Evolutionary conservation across 2,797 vertebrate species (phyloP).

Genomic region (Manis javanica): DNA sequence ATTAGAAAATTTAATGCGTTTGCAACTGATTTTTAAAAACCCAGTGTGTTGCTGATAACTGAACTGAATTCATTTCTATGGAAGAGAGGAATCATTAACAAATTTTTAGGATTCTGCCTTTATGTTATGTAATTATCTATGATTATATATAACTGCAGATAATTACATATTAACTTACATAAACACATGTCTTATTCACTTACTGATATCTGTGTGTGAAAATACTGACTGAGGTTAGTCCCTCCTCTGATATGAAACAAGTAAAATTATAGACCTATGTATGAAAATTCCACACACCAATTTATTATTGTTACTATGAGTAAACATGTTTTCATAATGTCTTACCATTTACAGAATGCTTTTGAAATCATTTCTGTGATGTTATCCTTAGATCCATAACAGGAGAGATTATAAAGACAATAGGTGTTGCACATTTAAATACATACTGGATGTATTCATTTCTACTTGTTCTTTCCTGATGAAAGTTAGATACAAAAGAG

Average conservation of each 20-base stretch:
- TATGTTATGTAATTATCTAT: slow-evolving; percentile 37
- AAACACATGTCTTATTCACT: slow-evolving; percentile 37
- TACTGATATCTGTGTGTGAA: slow-evolving; percentile 46
- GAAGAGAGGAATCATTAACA: slow-evolving; percentile 7
- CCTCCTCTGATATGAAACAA: slow-evolving; percentile 24
- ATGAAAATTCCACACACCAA: not conserved
- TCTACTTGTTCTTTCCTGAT: not conserved
- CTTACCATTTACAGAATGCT: not conserved
- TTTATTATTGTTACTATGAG: not conserved
- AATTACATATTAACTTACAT: slow-evolving; percentile 57
- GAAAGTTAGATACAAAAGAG: not conserved
- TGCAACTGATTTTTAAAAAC: slow-evolving; percentile 36
- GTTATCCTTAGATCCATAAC: not conserved
- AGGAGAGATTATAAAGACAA: not conserved
- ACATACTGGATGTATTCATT: not conserved
- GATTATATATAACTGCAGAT: slow-evolving; percentile 57
- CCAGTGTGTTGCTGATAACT: not conserved
- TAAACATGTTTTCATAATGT: slow-evolving; percentile 27
- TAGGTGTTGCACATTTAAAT: not conserved
- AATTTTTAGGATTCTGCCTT: slow-evolving; percentile 48
- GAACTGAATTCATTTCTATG: slow-evolving; percentile 41
- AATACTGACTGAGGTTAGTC: slow-evolving; percentile 33
- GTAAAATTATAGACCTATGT: not conserved
- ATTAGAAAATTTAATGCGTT: not conserved
- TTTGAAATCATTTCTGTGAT: not conserved